phyloP scores from a whole-genome alignment of 2,113 vertebrate genomes.

The Paracyprichromis sp. region DNA sequence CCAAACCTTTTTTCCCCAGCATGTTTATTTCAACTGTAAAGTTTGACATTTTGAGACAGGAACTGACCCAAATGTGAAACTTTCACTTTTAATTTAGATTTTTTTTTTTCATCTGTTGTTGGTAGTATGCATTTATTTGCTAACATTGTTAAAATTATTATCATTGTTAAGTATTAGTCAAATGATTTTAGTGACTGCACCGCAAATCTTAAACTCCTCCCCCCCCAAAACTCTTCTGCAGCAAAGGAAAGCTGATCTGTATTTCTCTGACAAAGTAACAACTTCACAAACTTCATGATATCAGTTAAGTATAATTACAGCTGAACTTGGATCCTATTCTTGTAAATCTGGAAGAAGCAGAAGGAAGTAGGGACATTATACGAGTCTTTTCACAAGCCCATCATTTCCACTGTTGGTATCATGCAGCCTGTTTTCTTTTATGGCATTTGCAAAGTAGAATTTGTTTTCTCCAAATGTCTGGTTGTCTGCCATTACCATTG shows the following conservation, averaged over 20 bases:
- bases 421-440: not conserved
- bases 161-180: not conserved
- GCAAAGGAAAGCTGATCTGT: not conserved
- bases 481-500: slow-evolving; percentile 1
- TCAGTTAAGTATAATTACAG: not conserved
- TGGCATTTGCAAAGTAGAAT: not conserved
- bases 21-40: not conserved
- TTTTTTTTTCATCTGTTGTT: not conserved
- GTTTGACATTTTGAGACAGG: not conserved
- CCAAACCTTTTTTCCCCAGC: not conserved
- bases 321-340: not conserved
- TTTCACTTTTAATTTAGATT: not conserved
- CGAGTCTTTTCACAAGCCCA: not conserved
- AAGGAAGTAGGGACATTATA: not conserved
- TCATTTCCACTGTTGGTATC: not conserved
- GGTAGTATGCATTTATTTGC: not conserved
- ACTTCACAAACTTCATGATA: not conserved
- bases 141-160: not conserved
- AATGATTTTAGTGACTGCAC: not conserved
- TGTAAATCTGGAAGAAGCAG: not conserved
- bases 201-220: not conserved
- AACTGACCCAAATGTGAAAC: not conserved
- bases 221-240: not conserved
- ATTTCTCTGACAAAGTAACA: not conserved
- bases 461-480: slow-evolving; percentile 6